phyloP scores from a whole-genome alignment of 2,113 vertebrate genomes.

The Lutjanus erythropterus region DNA sequence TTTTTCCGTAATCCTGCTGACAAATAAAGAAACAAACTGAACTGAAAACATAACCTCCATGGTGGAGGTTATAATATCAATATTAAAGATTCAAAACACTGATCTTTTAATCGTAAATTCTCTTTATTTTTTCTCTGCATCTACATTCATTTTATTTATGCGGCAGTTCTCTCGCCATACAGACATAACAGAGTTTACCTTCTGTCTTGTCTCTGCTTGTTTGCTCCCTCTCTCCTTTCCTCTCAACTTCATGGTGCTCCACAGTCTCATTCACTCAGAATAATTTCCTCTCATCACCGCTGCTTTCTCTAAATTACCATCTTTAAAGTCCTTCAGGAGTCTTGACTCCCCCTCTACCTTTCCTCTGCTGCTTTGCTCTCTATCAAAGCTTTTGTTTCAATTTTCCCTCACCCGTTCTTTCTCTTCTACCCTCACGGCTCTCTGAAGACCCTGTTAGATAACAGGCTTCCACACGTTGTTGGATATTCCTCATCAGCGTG shows the following conservation, averaged over 20 bases:
- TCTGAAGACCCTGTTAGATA: conserved; percentile 66
- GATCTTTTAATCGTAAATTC: neutral
- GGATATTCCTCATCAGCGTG: conserved; percentile 67
- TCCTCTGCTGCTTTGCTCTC: conserved; percentile 26
- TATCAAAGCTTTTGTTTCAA: conserved; percentile 54
- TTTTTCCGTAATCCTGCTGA: too few relatives aligned
- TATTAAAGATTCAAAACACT: neutral
- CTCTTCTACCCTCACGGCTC: conserved; percentile 50
- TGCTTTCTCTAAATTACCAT: conserved; percentile 60
- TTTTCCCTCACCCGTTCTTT: conserved; percentile 26
- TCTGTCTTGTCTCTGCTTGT: conserved; percentile 9
- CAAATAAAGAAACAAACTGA: too few relatives aligned
- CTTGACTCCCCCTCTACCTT: conserved; percentile 36
- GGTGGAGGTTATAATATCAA: neutral
- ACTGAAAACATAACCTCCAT: too few relatives aligned
- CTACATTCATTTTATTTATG: conserved; percentile 5
- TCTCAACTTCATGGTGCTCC: conserved; percentile 35
- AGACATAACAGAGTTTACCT: conserved; percentile 4
- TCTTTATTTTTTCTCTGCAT: neutral
- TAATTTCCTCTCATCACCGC: conserved; percentile 54
- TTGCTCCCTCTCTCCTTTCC: neutral
- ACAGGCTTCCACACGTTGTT: conserved; percentile 58
- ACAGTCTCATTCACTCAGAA: conserved; percentile 42
- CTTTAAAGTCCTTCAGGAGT: conserved; percentile 57
- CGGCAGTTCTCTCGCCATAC: neutral